phyloP scores from a whole-genome alignment of 2,113 vertebrate species.

The Planiliza haematocheilus region DNA sequence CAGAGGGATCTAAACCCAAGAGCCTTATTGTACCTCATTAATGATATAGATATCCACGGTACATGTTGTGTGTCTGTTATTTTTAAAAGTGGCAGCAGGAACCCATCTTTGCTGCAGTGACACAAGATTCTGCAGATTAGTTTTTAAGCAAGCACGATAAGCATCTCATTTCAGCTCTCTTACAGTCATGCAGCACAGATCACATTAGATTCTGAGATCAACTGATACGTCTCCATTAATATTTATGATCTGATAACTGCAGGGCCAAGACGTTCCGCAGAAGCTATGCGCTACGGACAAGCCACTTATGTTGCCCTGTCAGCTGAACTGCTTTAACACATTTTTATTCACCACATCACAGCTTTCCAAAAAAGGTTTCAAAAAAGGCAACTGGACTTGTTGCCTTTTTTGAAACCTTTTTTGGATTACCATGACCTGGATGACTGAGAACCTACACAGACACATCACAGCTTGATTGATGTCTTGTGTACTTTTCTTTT shows the following conservation, averaged over 20 bases:
- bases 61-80: background rate
- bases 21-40: too few relatives aligned
- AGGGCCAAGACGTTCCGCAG: conserved; percentile 2
- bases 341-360: background rate
- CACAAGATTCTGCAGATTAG: background rate
- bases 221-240: conserved; percentile 18
- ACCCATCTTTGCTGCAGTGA: background rate
- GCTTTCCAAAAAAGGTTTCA: too few relatives aligned
- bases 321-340: background rate
- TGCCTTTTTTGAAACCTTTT: too few relatives aligned
- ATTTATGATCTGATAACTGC: conserved; percentile 20
- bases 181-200: background rate
- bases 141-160: background rate
- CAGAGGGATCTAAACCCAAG: too few relatives aligned
- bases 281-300: background rate
- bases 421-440: too few relatives aligned
- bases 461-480: background rate
- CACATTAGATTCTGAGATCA: conserved; percentile 1
- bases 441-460: too few relatives aligned
- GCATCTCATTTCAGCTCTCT: background rate
- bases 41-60: background rate
- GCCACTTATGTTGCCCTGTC: background rate
- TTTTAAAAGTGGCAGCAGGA: background rate
- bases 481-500: background rate
- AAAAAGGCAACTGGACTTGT: too few relatives aligned